Evolutionary conservation across 2,888 invertebrate species (phyloP), one percentile per base, ranked within the genome.

Genomic region (Odontocerum albicorne): DNA sequence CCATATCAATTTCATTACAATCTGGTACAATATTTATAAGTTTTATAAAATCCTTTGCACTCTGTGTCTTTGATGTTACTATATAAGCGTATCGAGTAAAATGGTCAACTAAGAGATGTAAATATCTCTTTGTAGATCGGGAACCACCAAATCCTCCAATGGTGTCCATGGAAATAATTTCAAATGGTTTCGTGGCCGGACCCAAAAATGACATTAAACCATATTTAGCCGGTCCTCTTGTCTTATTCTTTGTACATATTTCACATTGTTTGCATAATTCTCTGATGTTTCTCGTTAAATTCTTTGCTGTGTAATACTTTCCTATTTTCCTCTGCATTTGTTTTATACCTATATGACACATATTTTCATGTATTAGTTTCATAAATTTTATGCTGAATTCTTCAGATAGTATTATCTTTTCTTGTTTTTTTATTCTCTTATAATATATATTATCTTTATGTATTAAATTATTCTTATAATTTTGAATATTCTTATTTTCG

Each of bases 141-240:
- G 57, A 47, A 3, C 64, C 63, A 15, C 63, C 63, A 54, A n/a
- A 67, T 62, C 6, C 66, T 19, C 65, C 66, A 36, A 66, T 65
- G 3, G 65, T 66, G 44, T 67, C 66, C 4, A 67, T 51, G 4
- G 65, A 65, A 2, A 65, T 44, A 49, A 66, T 65, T 58, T 66
- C 63, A 51, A 63, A 63, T 4, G 64, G 64, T 19, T 63, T 33
- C 32, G 47, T 51, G 4, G 66, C 65, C 8, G 66, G 65, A 6
- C 65, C 65, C 15, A 65, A 33, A 15, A 65, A 62, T 6, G 64
- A 64, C 52, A 65, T 45, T 8, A 61, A 42, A 3, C 62, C 66
- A 46, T 62, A 49, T 52, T 61, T 62, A 6, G 49, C 17, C 35
- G 60, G 55, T 35, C 59, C 55, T 62, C 66, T 62, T 19, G 64